These are phyloP conservation scores for Alosa alosa DNA, from an alignment of 2,113 vertebrate species.

Conservation along the genomic window DNA sequence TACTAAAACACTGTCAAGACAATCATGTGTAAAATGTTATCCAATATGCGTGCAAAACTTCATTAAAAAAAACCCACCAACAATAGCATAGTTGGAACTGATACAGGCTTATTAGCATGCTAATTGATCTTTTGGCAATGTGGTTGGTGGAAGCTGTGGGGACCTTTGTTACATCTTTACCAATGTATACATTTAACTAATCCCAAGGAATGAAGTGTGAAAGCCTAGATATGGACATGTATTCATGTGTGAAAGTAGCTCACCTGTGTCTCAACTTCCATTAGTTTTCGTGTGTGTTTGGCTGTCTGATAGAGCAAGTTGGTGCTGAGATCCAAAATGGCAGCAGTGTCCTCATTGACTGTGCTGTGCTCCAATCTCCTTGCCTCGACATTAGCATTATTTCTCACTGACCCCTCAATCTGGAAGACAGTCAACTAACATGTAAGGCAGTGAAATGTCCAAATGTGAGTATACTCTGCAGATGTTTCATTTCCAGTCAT, in stretches of 20 bases:
- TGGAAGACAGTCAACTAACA: slow-evolving; percentile 38
- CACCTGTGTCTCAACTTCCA: slow-evolving; percentile 85
- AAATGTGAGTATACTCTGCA: background rate
- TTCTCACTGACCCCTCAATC: slow-evolving; percentile 84
- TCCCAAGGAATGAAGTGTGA: too few species aligned
- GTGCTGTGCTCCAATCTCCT: slow-evolving; percentile 80
- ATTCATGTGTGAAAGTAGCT: background rate
- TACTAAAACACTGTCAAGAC: background rate
- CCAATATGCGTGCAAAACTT: background rate
- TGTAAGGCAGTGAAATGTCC: too few species aligned
- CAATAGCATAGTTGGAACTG: background rate
- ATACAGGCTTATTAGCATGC: background rate
- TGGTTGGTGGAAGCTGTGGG: background rate
- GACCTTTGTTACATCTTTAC: background rate
- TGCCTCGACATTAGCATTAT: slow-evolving; percentile 83
- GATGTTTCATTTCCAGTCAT: background rate
- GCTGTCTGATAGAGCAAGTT: slow-evolving; percentile 81
- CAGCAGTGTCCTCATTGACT: slow-evolving; percentile 80
- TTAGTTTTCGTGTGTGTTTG: slow-evolving; percentile 82
- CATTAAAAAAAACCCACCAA: background rate
- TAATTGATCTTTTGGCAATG: background rate
- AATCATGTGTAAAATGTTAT: background rate
- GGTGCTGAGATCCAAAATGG: slow-evolving; percentile 83
- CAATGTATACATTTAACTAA: too few species aligned
- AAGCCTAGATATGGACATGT: too few species aligned